phyloP scores from a whole-genome alignment of 2,797 vertebrate species.

The Ctenopoma multispine region DNA sequence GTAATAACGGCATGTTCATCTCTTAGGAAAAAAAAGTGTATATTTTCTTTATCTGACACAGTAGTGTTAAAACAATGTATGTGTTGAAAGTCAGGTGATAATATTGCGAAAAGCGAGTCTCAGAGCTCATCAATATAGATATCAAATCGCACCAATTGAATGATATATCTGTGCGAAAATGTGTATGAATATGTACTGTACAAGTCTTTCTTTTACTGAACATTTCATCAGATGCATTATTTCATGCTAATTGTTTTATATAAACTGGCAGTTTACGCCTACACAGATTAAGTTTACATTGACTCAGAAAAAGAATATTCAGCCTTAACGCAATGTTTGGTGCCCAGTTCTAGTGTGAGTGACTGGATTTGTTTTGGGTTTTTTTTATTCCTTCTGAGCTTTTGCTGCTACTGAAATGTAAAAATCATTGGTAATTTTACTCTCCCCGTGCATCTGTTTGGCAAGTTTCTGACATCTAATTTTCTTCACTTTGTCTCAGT shows the following conservation, averaged over 20 bases:
- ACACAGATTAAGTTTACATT: neutral
- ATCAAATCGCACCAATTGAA: neutral
- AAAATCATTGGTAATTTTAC: conserved; percentile 47
- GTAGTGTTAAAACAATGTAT: too few species aligned
- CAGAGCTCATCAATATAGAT: neutral
- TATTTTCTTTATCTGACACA: neutral
- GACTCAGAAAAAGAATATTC: neutral
- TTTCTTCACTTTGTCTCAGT: conserved; percentile 64
- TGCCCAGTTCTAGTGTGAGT: conserved; percentile 1
- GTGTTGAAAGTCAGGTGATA: neutral
- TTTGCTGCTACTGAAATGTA: conserved; percentile 26
- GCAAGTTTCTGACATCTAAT: conserved; percentile 65
- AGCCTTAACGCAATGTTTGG: neutral
- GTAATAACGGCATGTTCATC: neutral
- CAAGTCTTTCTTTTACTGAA: neutral
- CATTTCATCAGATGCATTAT: neutral
- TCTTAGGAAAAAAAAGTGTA: neutral
- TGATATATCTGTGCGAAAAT: neutral
- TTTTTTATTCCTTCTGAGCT: neutral
- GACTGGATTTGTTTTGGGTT: neutral
- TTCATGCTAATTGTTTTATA: too few species aligned
- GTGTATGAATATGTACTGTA: neutral
- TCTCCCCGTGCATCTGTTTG: conserved; percentile 49
- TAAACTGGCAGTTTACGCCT: neutral
- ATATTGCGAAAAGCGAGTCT: neutral